Evolutionary conservation across 2,888 invertebrate species (phyloP), one percentile per base, ranked within the genome.

Genomic region (Ferrisia virgata): DNA sequence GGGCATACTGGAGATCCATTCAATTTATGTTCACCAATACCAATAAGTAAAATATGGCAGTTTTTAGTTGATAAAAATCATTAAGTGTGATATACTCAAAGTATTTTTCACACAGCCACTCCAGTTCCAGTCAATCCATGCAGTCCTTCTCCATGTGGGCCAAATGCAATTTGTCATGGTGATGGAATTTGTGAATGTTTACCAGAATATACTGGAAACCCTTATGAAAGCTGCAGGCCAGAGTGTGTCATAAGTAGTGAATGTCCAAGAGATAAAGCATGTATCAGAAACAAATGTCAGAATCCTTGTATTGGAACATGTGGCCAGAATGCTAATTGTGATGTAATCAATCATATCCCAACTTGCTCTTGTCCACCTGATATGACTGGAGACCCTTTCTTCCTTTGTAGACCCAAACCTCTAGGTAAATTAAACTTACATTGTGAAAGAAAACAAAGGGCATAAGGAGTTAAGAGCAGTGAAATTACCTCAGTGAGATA

Each of bases 1-100:
- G 92, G 91, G 40, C 92, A 91, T 87, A 90, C 92, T 64, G 94
- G 94, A 79, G 92, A 92, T 89, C 93, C 94, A n/a, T 89, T 89
- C 87, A 87, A 87, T 22, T 92, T 93, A 87, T 95, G 95, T 87
- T 91, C 89, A 82, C 90, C 90, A 40, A 90, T 92, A 79, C 87
- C 86, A 81, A 86, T 86, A 15, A 86, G 86, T 86, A 85, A 85
- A n/a, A n/a, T n/a, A n/a, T n/a, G n/a, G n/a, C n/a, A n/a, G n/a
- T n/a, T n/a, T n/a, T n/a, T n/a, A n/a, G n/a, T n/a, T n/a, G n/a
- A n/a, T 79, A 0, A 2, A 28, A 25, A 47, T 33, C 78, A 2
- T 33, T 40, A 22, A 8, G 28, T 6, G 4, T 28, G n/a, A 39
- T n/a, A n/a, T n/a, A n/a, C n/a, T n/a, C 18, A n/a, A 31, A 18